Percentiles rank a stretch among this genome's conserved stretches.
phyloP scores from a whole-genome alignment of 2,797 vertebrate genomes.

The Poeciliopsis presidionis region DNA sequence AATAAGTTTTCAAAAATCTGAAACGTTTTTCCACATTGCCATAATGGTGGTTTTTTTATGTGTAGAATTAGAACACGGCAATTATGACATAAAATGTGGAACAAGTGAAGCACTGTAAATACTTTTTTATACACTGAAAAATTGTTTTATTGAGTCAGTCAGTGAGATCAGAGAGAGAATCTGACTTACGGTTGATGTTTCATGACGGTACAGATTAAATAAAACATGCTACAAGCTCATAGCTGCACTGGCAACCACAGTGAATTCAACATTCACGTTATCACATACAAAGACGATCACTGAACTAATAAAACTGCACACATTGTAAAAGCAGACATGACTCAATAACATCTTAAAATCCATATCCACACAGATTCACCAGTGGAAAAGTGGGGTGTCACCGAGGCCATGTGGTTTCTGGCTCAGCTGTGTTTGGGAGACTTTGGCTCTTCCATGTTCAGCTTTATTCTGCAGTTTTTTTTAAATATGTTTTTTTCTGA shows the following conservation, averaged over 20 bases:
- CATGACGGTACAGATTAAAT: neutral
- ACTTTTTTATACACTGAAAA: no score
- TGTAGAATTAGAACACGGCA: no score
- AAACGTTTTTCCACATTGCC: no score
- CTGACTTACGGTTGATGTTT: neutral
- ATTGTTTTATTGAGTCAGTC: neutral
- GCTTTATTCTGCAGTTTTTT: neutral
- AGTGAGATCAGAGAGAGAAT: neutral
- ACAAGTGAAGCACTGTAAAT: no score
- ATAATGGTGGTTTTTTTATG: no score
- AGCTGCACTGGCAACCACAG: neutral
- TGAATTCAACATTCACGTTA: conserved; percentile 12
- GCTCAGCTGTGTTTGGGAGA: conserved; percentile 44
- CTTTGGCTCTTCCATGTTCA: conserved; percentile 15
- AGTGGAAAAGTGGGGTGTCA: conserved; percentile 28
- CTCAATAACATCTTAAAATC: conserved; percentile 27
- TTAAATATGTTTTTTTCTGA: neutral
- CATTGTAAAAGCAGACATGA: conserved; percentile 27
- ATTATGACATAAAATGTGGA: no score
- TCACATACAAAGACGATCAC: conserved; percentile 11
- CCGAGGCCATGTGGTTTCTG: conserved; percentile 54
- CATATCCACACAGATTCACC: conserved; percentile 14
- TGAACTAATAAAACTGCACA: conserved; percentile 11
- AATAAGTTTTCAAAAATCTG: no score
- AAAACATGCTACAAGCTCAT: neutral